A percentile compares a stretch with the other conserved stretches of the same genome.
Evolutionary conservation across 64 coral and sea anemone species (phyloP).

Genomic region (Acropora tenuis): DNA sequence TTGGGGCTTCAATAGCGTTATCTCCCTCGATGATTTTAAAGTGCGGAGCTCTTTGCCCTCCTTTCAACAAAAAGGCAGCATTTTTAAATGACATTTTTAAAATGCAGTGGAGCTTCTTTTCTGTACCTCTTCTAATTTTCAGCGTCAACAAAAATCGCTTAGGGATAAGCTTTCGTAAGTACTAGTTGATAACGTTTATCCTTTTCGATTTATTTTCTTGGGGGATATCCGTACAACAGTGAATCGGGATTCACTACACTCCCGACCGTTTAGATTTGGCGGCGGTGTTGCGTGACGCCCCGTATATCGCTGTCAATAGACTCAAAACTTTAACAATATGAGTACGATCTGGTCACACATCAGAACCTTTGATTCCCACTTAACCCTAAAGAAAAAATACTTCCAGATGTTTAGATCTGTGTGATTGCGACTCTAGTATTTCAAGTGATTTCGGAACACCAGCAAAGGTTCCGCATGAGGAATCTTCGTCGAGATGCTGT

Average conservation of each 20-base stretch:
- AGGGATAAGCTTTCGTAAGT: background rate
- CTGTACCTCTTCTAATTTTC: background rate
- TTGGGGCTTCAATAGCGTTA: background rate
- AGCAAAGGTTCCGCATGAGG: background rate
- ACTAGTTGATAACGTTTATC: background rate
- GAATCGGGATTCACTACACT: too few species aligned
- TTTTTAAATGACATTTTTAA: background rate
- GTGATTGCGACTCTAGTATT: background rate
- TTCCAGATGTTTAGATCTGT: background rate
- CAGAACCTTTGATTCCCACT: background rate
- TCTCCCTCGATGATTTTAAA: background rate
- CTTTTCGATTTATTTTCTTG: too few species aligned
- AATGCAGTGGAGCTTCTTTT: constrained; percentile 9
- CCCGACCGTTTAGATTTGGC: background rate
- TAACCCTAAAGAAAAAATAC: background rate
- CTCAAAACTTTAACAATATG: too few species aligned
- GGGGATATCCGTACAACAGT: too few species aligned
- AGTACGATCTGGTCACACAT: too few species aligned
- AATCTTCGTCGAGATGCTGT: background rate
- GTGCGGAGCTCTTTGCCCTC: background rate
- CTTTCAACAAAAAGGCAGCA: constrained; percentile 8
- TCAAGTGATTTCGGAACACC: background rate
- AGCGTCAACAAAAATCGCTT: background rate
- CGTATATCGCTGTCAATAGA: too few species aligned
- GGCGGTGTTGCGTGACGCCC: too few species aligned